Evolutionary conservation across 1,140 invertebrate species (phyloP), one percentile per base, ranked within the genome.

Genomic region (Pentalonia nigronervosa): DNA sequence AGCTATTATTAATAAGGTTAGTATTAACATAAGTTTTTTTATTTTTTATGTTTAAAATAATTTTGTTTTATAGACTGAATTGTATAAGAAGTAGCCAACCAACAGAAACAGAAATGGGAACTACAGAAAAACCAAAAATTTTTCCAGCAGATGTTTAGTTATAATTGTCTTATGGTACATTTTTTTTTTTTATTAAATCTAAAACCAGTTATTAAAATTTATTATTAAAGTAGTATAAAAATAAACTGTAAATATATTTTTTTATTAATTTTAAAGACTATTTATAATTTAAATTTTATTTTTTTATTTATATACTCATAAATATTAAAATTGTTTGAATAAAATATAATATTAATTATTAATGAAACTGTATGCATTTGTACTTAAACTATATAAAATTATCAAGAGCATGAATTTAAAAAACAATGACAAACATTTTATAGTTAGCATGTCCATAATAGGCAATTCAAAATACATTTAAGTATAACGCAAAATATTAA

Each of bases 1-100:
- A 96, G 88, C 97, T 96, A 94, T 95, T 98, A 93, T 96, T 98
- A 91, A 94, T 96, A 94, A 97, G 96, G 97, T 98, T 95, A 96
- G 96, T 90, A 90, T 8, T 56, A 7, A 21, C 1, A 47, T 83
- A 25, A 25, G 86, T 76, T 93, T 93, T 93, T 94, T 67, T 93
- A n/a, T 94, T 94, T 88, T 76, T 1, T n/a, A 6, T 56, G 25
- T 45, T 86, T n/a, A 34, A n/a, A 20, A 50, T 45, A 88, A 88
- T 56, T 93, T 53, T 83, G 2, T 83, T n/a, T n/a, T 92, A 36
- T n/a, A 93, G 91, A 93, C 76, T 93, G 91, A 93, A 93, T 56
- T 93, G 91, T 84, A 86, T 86, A 41, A 83, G 41, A 50, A 53
- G 21, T 9, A 50, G 30, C 53, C 45, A 84, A 34, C 76, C 48